Conservation (phyloP, 2,113 vertebrate species). For the Clupea harengus region DNA sequence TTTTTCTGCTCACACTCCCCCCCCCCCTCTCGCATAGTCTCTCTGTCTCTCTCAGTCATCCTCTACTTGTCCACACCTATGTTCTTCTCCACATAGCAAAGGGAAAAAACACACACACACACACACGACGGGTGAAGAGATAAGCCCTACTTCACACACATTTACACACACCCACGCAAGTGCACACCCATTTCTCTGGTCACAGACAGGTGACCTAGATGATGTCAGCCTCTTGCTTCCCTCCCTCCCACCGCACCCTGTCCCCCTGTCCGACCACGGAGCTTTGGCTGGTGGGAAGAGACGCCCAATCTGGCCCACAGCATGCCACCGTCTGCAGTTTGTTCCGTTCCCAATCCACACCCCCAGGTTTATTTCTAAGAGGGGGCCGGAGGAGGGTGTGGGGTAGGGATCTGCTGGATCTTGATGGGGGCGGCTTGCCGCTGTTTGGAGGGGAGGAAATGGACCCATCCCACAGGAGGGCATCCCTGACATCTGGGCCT, state of each 20-base stretch:
- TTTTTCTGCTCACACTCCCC: conserved; percentile 45
- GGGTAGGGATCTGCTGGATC: conserved; percentile 47
- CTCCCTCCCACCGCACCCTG: conserved; percentile 43
- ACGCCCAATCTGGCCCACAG: conserved; percentile 45
- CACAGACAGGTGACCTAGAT: conserved; percentile 69
- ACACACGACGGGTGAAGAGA: not conserved
- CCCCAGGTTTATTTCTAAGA: conserved; percentile 45
- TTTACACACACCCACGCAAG: not conserved
- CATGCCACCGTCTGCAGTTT: conserved; percentile 48
- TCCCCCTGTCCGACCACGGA: conserved; percentile 31
- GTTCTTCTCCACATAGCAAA: not conserved
- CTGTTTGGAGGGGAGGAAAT: conserved; percentile 60
- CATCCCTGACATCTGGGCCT: conserved; percentile 48
- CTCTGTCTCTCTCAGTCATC: not conserved
- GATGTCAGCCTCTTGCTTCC: conserved; percentile 46
- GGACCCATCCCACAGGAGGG: conserved; percentile 58
- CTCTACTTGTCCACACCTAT: not conserved
- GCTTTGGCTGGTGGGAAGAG: conserved; percentile 58
- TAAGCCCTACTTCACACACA: conserved; percentile 45
- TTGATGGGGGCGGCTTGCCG: conserved; percentile 47
- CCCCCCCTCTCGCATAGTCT: conserved; percentile 22
- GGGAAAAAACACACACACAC: not conserved
- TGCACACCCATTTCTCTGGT: conserved; percentile 38
- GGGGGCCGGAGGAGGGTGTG: not conserved
- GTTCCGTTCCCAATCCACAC: conserved; percentile 56